Base-by-base conservation (phyloP, 2,888 invertebrate genomes). In the Lycocerus yunnanus region DNA sequence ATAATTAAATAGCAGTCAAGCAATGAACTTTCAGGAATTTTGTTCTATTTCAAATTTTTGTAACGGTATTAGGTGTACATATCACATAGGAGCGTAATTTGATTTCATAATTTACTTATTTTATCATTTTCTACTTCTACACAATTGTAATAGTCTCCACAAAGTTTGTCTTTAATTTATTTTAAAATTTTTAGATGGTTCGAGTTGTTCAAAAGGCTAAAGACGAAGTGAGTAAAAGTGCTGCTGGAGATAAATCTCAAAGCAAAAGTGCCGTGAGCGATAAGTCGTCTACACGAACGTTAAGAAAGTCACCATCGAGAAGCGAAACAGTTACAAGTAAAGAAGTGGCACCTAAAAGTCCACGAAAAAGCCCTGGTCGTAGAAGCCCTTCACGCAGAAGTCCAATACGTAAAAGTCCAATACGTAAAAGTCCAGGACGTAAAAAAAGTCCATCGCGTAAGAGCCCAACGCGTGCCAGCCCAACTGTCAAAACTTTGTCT, bases 241-340 rank as follows among this genome's bases (percentile, higher is more conserved):
- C n/a, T n/a, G n/a, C n/a, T n/a, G n/a, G 43, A 10, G 43, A 13
- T 43, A 20, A 63, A 18, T 16, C 61, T n/a, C 15, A n/a, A 13
- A 20, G 18, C 13, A 63, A 6, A 13, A 18, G 18, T 63, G 13
- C 61, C 3, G n/a, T 13, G 9, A 63, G 20, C 9, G 18, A n/a
- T n/a, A 63, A 63, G n/a, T 43, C 15, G 13, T 66, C 21, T 13
- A 9, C 21, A 65, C 15, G 78, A 66, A 77, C 76, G 11, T 68
- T 76, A 24, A 69, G 76, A 43, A 81, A 78, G 72, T 73, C 79
- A 6, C 78, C 80, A 21, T 70, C 78, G 9, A 72, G 73, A 58
- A 71, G 66, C 10, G 72, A 61, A 63, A 72, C 60, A 69, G 8
- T 43, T 0, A 67, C 67, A 18, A 71, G 72, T 58, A 63, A 58